phyloP scores from a whole-genome alignment of 2,888 invertebrate genomes.

The Trachelus troglodyta region DNA sequence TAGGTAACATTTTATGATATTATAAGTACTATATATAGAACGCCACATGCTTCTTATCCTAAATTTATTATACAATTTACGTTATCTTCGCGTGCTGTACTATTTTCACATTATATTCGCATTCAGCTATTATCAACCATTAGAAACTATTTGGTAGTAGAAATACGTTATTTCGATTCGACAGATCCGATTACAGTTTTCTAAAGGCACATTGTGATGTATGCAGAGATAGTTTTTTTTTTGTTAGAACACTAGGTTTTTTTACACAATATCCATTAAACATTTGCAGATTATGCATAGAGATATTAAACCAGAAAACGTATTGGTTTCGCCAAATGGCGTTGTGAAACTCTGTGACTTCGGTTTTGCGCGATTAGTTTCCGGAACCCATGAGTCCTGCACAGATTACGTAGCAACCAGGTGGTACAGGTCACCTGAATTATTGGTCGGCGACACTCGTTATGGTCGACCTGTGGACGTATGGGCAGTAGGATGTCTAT shows the following conservation, averaged over 20 bases:
- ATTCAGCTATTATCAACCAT: background rate
- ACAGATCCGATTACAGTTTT: background rate
- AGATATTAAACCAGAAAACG: constrained; percentile 91
- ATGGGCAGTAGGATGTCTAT: constrained; percentile 89
- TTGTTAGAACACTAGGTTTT: background rate
- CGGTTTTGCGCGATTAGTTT: constrained; percentile 84
- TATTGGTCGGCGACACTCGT: constrained; percentile 83
- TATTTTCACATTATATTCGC: background rate
- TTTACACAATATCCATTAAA: background rate
- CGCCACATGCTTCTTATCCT: background rate
- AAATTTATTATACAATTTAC: background rate
- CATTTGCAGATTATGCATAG: constrained; percentile 81
- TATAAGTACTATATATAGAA: background rate
- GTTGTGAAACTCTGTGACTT: constrained; percentile 93
- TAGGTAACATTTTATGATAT: constrained; percentile 64
- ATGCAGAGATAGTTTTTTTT: background rate
- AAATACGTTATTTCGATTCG: background rate
- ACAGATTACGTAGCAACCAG: constrained; percentile 92
- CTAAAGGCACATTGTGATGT: background rate
- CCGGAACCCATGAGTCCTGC: constrained; percentile 80
- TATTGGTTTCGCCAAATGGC: constrained; percentile 82
- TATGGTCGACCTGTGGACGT: constrained; percentile 83
- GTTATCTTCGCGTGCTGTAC: background rate
- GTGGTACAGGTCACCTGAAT: constrained; percentile 90
- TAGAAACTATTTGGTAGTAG: background rate